Conservation (phyloP, 2,113 vertebrate genomes). For the Amazona guildingii region DNA sequence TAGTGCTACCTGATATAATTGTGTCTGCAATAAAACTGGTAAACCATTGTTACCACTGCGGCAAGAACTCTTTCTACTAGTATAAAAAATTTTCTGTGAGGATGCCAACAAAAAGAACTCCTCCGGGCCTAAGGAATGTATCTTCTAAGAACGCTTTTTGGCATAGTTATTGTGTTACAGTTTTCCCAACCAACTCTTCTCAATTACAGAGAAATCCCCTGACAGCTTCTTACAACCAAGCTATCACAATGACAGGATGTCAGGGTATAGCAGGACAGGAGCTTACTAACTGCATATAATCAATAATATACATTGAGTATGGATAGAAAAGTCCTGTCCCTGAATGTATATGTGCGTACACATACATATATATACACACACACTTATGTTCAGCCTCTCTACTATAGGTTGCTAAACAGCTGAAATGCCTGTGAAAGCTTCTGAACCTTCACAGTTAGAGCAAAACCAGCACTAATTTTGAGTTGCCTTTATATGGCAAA, state of each 20-base stretch:
- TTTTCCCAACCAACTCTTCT: neutral
- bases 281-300: neutral
- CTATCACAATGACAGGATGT: neutral
- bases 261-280: neutral
- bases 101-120: neutral
- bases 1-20: neutral
- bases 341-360: neutral
- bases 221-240: neutral
- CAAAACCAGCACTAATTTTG: neutral
- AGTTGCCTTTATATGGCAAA: rapidly evolving
- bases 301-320: neutral
- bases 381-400: neutral
- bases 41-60: neutral
- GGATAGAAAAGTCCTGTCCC: neutral
- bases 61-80: neutral
- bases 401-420: neutral
- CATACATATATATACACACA: neutral
- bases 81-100: neutral
- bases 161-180: neutral
- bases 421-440: neutral
- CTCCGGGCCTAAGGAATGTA: neutral
- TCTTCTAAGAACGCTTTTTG: neutral
- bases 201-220: neutral
- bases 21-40: rapidly evolving
- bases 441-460: neutral